phyloP scores from a whole-genome alignment of 2,888 invertebrate genomes.

The Tromatobia lineatoria region DNA sequence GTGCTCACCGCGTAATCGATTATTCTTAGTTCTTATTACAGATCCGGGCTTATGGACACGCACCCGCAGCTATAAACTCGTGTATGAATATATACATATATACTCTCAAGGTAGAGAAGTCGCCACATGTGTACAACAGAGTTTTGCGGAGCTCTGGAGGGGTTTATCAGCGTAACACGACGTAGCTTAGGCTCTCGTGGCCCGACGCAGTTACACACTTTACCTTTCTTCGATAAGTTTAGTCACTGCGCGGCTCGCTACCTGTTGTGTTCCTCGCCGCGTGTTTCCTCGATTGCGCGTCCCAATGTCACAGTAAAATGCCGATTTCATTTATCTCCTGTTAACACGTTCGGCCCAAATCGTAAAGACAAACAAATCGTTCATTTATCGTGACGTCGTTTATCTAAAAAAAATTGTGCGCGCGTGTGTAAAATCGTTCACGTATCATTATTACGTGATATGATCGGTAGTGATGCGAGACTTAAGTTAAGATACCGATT shows the following conservation, averaged over 20 bases:
- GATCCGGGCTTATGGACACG: neutral
- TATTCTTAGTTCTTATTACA: conserved; percentile 33
- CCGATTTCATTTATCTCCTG: conserved; percentile 31
- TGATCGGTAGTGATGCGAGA: conserved; percentile 42
- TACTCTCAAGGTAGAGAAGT: conserved; percentile 22
- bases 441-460: conserved; percentile 53
- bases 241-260: conserved; percentile 72
- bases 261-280: conserved; percentile 57
- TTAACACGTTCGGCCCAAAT: neutral
- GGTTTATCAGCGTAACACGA: conserved; percentile 76
- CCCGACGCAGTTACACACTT: conserved; percentile 72
- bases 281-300: conserved; percentile 11
- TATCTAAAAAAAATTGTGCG: no score
- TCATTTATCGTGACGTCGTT: neutral
- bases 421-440: no score
- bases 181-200: conserved; percentile 70
- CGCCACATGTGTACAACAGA: conserved; percentile 47
- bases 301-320: conserved; percentile 32
- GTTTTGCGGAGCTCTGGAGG: conserved; percentile 71
- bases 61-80: neutral
- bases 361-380: neutral
- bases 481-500: conserved; percentile 15
- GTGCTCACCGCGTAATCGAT: conserved; percentile 42
- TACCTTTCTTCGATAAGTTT: conserved; percentile 71
- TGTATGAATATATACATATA: neutral